These are phyloP conservation scores for Phataginus tricuspis DNA, from an alignment of 2,797 vertebrate species.

Conservation along the genomic window DNA sequence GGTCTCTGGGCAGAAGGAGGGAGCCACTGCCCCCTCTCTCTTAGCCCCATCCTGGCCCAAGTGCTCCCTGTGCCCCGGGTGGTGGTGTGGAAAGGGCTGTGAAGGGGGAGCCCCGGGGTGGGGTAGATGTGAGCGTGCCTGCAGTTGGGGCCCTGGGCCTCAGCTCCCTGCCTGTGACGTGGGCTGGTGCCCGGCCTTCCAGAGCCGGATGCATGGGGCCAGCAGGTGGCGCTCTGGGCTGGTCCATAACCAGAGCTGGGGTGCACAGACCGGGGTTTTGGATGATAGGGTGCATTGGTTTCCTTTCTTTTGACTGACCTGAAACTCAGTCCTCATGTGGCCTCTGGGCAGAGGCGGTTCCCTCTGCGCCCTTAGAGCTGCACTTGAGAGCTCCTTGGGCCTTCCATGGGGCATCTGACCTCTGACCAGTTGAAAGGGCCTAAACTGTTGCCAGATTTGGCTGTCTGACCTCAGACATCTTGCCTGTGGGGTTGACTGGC, in stretches of 20 bases:
- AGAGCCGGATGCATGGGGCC: not conserved
- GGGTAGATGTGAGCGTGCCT: accelerated
- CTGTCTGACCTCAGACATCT: not conserved
- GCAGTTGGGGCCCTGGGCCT: not conserved
- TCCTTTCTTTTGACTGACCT: not conserved
- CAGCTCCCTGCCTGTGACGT: not conserved
- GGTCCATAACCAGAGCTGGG: not conserved
- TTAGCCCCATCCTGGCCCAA: not conserved
- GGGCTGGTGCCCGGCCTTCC: not conserved
- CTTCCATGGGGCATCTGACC: not conserved
- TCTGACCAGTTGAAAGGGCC: not conserved
- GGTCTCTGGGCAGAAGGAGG: not conserved
- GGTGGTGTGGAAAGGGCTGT: not conserved
- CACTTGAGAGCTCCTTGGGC: not conserved
- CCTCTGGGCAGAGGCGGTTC: not conserved
- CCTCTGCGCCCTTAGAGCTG: not conserved
- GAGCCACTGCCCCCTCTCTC: not conserved
- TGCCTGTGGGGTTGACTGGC: not conserved
- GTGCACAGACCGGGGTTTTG: too few species aligned
- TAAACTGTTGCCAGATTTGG: not conserved
- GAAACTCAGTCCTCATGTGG: not conserved
- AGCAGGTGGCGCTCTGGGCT: not conserved
- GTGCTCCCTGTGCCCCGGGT: not conserved
- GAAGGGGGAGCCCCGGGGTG: not conserved
- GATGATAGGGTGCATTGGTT: not conserved